Evolutionary conservation across 35 echinoderm and acorn worm genomes (phyloP), one percentile per base, ranked within the genome.

Genomic region (Holothuria glaberrima): DNA sequence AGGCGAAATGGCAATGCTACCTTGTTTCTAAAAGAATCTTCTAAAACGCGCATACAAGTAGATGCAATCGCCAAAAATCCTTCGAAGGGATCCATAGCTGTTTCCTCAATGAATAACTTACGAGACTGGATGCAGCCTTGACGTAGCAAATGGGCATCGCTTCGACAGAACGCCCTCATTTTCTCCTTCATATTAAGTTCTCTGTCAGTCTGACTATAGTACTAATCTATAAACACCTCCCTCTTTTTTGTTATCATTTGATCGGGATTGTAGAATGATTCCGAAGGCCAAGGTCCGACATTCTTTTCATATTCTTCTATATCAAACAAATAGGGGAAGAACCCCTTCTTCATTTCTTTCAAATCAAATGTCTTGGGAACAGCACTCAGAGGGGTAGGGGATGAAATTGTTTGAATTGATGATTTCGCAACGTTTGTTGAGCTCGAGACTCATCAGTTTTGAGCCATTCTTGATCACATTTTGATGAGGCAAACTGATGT

Each of bases 321-420:
- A 64, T 98, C 94, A 45, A 90, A 97, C 0, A 88, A 67, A 54
- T 94, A 88, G 26, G 92, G 88, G 76, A 98, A 98, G 58, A 63
- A 94, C 0, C 92, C 90, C 75, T 98, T 94, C 14, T 94, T 76
- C 16, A 92, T 21, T 31, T 98, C 87, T 30, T 71, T 61, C 6
- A 94, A 29, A 7, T 59, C 87, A 87, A 98, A 98, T 2, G 90
- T 90, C 22, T 82, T 79, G 21, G 96, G 73, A 68, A 92, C 58
- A 14, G 74, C 68, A 24, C 89, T 68, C 22, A 94, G 87, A 20
- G 92, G 67, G 90, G 94, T 94, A 62, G 95, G 90, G 44, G n/a
- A 97, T 46, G 24, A 97, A 97, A 77, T 88, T 94, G 20, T 89
- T 44, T 1, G 90, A 94, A 77, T 97, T 91, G 12, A 93, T 91